A percentile compares a stretch with the other conserved stretches of the same genome.
Evolutionary conservation across 2,888 invertebrate genomes (phyloP).

Genomic region (Himalopsyche tibetana): DNA sequence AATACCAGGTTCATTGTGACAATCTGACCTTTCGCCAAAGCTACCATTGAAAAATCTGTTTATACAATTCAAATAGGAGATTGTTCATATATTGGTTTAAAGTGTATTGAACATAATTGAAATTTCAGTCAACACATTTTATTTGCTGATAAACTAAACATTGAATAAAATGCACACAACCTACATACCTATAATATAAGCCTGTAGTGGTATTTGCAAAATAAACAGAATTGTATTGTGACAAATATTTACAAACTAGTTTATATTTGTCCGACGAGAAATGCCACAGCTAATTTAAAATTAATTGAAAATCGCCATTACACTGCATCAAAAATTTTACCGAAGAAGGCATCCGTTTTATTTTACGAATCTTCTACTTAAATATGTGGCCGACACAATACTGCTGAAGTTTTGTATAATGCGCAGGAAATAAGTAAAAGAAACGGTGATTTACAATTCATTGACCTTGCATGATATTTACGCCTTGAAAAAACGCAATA

Average conservation of each 20-base stretch:
- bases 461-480: too few relatives aligned
- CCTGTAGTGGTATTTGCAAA: neutral
- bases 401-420: too few relatives aligned
- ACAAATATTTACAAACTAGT: conserved; percentile 37
- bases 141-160: conserved; percentile 24
- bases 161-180: conserved; percentile 8
- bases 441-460: too few relatives aligned
- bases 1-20: conserved; percentile 9
- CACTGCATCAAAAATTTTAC: too few relatives aligned
- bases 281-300: too few relatives aligned
- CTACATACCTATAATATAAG: neutral
- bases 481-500: too few relatives aligned
- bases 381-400: too few relatives aligned
- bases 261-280: neutral
- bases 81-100: conserved; percentile 12
- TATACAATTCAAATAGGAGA: neutral
- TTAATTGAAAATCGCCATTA: too few relatives aligned
- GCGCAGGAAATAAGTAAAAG: too few relatives aligned
- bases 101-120: neutral
- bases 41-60: conserved; percentile 26
- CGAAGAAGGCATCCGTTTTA: too few relatives aligned
- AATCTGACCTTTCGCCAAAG: neutral
- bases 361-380: too few relatives aligned
- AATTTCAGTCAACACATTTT: conserved; percentile 18
- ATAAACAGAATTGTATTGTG: conserved; percentile 8